Evolutionary conservation across 2,888 invertebrate species (phyloP), one percentile per base, ranked within the genome.

Genomic region (Cyclophora albipunctata): DNA sequence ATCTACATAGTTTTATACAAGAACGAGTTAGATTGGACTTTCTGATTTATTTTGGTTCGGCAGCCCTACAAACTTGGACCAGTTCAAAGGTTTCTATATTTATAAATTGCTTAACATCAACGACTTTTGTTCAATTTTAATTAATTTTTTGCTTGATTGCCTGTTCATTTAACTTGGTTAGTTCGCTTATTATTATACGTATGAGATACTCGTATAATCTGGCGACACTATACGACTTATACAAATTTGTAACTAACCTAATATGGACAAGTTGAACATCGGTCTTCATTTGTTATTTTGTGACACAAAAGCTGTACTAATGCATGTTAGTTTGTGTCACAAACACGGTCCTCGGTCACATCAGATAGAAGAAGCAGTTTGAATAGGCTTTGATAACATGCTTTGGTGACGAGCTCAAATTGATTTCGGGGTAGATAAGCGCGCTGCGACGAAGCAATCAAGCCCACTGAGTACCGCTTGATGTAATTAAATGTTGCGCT

Each of bases 401-500:
- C 6, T 34, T 45, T 45, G 34, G n/a, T 3, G 45, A 5, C 40
- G 44, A 42, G 42, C 47, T 41, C 37, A 34, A 40, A 44, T 48
- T 48, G 47, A 42, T 48, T 47, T 50, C 34, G 40, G 34, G 35
- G 2, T 33, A 41, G 49, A 52, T 49, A 40, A 48, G 46, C 40
- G 7, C 7, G 46, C 6, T 5, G 34, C 7, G 37, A 42, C 33
- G 34, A 47, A 50, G 43, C 47, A 51, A 51, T 53, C 48, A 47
- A 53, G 42, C 35, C 44, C 42, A 34, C 40, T 6, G 35, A 37
- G 42, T 20, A 40, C 42, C 7, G 34, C 43, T 33, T 46, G 42
- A 34, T 48, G 37, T 34, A 50, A 46, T 50, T 35, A 33, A 37
- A 37, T 37, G 37, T 37, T 37, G 5, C 37, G 4, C 37, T 5